These are phyloP conservation scores for Nezara viridula DNA, from an alignment of 2,888 invertebrate species.

Conservation along the genomic window DNA sequence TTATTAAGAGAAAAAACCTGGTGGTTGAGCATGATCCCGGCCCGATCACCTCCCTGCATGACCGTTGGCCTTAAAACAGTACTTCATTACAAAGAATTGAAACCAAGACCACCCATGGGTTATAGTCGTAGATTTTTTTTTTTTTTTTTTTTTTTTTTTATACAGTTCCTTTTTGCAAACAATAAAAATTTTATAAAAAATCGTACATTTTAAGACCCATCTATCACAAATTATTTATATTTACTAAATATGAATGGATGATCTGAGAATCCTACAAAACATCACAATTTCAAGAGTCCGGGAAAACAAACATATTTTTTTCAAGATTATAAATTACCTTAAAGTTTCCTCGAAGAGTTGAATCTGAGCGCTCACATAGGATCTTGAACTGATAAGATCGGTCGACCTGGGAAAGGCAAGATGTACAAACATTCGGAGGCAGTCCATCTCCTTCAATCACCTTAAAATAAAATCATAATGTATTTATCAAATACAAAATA, in stretches of 20 bases:
- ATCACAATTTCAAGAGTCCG: neutral
- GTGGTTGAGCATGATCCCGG: too few species aligned
- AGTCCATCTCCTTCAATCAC: slow-evolving; percentile 65
- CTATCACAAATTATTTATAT: neutral
- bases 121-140: too few species aligned
- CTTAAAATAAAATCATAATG: slow-evolving; percentile 32
- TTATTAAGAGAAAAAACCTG: too few species aligned
- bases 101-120: too few species aligned
- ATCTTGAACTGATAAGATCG: slow-evolving; percentile 65
- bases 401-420: slow-evolving; percentile 65
- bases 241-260: neutral
- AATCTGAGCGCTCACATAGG: slow-evolving; percentile 65
- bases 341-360: slow-evolving; percentile 62
- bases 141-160: too few species aligned
- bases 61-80: too few species aligned
- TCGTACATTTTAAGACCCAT: neutral
- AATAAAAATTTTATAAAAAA: neutral
- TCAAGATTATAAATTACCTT: slow-evolving; percentile 56
- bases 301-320: neutral
- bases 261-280: neutral
- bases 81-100: too few species aligned
- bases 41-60: too few species aligned
- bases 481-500: neutral
- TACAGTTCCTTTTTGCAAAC: too few species aligned
- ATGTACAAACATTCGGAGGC: slow-evolving; percentile 64